A percentile compares a stretch with the other conserved stretches of the same genome.
Evolutionary conservation across 1,140 invertebrate genomes (phyloP).

Genomic region (Micrasema minimum): DNA sequence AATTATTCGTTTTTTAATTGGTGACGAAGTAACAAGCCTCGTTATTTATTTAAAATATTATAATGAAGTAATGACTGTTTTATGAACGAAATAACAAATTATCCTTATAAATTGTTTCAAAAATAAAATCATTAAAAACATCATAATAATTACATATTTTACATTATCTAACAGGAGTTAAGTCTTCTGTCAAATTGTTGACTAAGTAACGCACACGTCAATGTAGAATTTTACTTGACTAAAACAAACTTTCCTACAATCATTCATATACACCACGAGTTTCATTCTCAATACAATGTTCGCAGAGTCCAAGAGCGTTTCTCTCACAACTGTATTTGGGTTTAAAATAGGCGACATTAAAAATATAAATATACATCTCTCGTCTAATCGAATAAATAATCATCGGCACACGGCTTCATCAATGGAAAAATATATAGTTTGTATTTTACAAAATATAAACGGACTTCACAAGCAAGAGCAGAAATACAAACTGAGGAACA

Average conservation of each 20-base stretch:
- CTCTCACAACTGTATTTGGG: background rate
- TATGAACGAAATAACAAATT: no score
- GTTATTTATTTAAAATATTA: no score
- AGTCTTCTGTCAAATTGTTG: conserved; percentile 1
- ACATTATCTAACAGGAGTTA: conserved; percentile 1
- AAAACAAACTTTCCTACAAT: background rate
- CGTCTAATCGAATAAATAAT: conserved; percentile 36
- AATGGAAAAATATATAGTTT: conserved; percentile 38
- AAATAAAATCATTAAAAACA: conserved; percentile 17
- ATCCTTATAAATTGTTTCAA: no score
- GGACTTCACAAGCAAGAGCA: conserved; percentile 9
- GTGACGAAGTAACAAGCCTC: no score
- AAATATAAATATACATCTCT: conserved; percentile 32
- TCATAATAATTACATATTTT: conserved; percentile 28
- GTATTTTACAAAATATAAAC: conserved; percentile 36
- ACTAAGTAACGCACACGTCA: conserved; percentile 1
- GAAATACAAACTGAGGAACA: conserved; percentile 9
- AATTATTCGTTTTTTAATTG: no score
- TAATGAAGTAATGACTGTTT: no score
- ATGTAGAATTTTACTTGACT: conserved; percentile 16
- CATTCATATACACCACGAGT: conserved; percentile 4
- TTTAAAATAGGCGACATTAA: conserved; percentile 16
- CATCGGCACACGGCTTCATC: conserved; percentile 31
- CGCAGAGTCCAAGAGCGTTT: conserved; percentile 14
- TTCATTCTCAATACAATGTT: conserved; percentile 22